Conservation (phyloP, 2,797 vertebrate genomes). For the Vireo griseus region DNA sequence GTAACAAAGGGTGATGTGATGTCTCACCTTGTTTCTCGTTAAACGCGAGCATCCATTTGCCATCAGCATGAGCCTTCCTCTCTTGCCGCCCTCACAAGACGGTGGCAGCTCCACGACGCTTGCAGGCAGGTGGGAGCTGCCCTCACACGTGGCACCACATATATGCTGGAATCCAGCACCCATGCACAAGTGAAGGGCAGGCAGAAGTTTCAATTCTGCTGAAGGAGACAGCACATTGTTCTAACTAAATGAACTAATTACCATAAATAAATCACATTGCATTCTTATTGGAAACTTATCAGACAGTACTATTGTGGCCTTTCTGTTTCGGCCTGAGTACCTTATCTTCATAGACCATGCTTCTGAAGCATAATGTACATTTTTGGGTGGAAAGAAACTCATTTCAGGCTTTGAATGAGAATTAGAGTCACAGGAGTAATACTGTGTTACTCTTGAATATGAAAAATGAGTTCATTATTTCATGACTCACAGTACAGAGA, state of each 20-base stretch:
- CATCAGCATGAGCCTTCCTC: neutral
- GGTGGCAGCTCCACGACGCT: neutral
- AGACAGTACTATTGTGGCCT: neutral
- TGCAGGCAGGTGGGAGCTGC: neutral
- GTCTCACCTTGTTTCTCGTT: neutral
- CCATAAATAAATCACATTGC: conserved; percentile 8
- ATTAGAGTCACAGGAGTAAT: neutral
- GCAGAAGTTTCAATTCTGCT: neutral
- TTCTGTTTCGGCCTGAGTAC: neutral
- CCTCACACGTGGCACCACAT: fast-evolving
- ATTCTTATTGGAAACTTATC: conserved; percentile 7
- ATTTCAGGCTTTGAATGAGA: neutral
- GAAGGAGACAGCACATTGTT: neutral
- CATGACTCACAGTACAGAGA: neutral
- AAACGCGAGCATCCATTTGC: neutral
- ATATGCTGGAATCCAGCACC: fast-evolving
- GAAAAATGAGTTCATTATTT: neutral
- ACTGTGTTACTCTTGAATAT: neutral
- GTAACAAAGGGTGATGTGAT: neutral
- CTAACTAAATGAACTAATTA: conserved; percentile 22
- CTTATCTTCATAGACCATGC: neutral
- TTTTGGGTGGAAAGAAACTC: neutral
- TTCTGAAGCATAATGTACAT: neutral
- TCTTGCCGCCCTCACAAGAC: fast-evolving
- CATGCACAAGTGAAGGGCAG: neutral